phyloP scores from a whole-genome alignment of 1,140 invertebrate genomes.

The Lepidotrigona ventralis region DNA sequence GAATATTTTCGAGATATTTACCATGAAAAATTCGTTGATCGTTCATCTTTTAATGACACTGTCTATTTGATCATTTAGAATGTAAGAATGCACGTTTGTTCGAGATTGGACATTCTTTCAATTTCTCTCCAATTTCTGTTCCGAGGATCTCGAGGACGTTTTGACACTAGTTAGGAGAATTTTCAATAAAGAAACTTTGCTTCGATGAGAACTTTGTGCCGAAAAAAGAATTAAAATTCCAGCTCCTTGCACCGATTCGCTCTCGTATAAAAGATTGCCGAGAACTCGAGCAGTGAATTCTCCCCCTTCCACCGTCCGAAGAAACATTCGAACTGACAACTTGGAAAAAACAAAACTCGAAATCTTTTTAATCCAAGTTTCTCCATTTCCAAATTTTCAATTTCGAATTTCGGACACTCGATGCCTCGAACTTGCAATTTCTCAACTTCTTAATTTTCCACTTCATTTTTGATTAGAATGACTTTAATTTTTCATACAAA shows the following conservation, averaged over 20 bases:
- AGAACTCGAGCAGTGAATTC: constrained; percentile 40
- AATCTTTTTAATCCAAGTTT: constrained; percentile 13
- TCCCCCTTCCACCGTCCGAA: background rate
- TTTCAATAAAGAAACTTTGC: constrained; percentile 9
- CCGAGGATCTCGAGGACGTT: background rate
- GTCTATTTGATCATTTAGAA: background rate
- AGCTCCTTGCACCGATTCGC: constrained; percentile 32
- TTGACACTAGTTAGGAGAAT: background rate
- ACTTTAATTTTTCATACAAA: too few relatives aligned
- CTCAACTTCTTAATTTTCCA: too few relatives aligned
- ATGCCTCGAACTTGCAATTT: too few relatives aligned
- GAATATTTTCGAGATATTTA: background rate
- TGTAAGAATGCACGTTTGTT: background rate
- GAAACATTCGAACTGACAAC: background rate
- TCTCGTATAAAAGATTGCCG: background rate
- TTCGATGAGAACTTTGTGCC: too few relatives aligned
- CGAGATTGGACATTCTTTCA: background rate
- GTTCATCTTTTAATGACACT: background rate
- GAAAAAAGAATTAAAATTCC: constrained; percentile 9
- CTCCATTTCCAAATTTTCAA: too few relatives aligned
- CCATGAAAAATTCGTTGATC: too few relatives aligned
- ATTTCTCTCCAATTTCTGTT: background rate
- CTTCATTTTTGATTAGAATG: too few relatives aligned
- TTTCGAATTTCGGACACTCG: too few relatives aligned
- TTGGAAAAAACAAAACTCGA: background rate